phyloP scores from a whole-genome alignment of 2,113 vertebrate genomes.

The Epinephelus cyanopodus region DNA sequence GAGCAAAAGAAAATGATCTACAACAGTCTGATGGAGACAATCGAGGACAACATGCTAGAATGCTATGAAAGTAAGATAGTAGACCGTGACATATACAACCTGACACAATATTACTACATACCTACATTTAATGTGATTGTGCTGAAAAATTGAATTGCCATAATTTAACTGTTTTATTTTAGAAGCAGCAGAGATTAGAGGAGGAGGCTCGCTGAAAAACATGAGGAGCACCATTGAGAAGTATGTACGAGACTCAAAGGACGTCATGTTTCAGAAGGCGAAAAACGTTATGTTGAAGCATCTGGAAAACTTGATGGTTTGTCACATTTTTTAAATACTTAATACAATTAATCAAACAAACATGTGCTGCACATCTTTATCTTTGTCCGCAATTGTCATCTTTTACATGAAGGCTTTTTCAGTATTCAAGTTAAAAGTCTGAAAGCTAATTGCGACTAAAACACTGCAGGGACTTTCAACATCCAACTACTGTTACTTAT shows the following conservation, averaged over 20 bases:
- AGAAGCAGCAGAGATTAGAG: conserved; percentile 7
- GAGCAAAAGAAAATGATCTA: no score
- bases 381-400: background rate
- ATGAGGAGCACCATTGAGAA: background rate
- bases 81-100: no score
- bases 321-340: background rate
- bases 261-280: conserved; percentile 1
- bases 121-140: background rate
- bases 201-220: background rate
- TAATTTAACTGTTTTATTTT: background rate
- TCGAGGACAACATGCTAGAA: no score
- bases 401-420: background rate
- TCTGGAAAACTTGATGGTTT: conserved; percentile 22
- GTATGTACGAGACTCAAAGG: background rate
- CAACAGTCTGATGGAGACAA: no score
- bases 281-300: conserved; percentile 5
- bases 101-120: background rate
- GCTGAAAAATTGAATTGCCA: background rate
- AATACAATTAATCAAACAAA: background rate
- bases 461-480: no score
- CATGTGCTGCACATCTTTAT: background rate
- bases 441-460: no score
- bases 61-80: no score
- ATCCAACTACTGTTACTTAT: background rate
- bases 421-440: no score